phyloP scores from a whole-genome alignment of 2,797 vertebrate species.

The Tiaroga cobitis region DNA sequence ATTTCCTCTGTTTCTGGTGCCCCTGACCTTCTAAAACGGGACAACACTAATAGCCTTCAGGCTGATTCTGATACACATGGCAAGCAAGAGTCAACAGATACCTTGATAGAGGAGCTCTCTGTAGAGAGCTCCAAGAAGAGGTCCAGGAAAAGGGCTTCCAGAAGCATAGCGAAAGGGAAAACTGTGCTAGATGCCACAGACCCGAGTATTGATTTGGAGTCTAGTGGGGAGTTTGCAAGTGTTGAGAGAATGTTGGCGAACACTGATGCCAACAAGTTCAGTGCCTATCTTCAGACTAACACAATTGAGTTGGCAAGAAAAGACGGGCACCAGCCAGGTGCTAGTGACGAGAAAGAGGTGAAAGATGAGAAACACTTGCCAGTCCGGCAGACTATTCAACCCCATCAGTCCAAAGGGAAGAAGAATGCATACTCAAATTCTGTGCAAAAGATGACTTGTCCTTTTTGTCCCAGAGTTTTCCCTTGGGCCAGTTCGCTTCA shows the following conservation, averaged over 20 bases:
- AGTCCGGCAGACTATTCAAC: slow-evolving; percentile 54
- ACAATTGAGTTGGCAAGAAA: slow-evolving; percentile 76
- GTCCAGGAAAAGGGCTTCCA: slow-evolving; percentile 79
- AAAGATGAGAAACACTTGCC: slow-evolving; percentile 74
- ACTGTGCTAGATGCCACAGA: slow-evolving; percentile 53
- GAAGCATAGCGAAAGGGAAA: slow-evolving; percentile 75
- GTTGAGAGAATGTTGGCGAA: slow-evolving; percentile 97
- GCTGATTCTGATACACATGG: slow-evolving; percentile 25
- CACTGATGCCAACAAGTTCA: slow-evolving; percentile 94
- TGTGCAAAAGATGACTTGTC: slow-evolving; percentile 92
- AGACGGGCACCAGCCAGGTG: slow-evolving; percentile 71
- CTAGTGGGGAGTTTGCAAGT: slow-evolving; percentile 96
- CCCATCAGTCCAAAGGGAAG: slow-evolving; percentile 85
- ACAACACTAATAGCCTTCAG: slow-evolving; percentile 42
- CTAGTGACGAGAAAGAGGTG: slow-evolving; percentile 75
- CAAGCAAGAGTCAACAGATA: slow-evolving; percentile 35
- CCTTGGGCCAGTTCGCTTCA: slow-evolving; percentile 95
- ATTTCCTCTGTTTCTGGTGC: slow-evolving; percentile 95
- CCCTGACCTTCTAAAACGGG: slow-evolving; percentile 67
- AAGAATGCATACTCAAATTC: slow-evolving; percentile 91
- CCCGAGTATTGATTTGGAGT: slow-evolving; percentile 85
- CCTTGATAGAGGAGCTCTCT: slow-evolving; percentile 61
- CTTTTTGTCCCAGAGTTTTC: slow-evolving; percentile 91
- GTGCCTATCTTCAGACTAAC: slow-evolving; percentile 87
- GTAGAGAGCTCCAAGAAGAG: slow-evolving; percentile 74